A percentile compares a stretch with the other conserved stretches of the same genome.
Conservation (phyloP, 2,888 invertebrate species). For the Dusona sp. region DNA sequence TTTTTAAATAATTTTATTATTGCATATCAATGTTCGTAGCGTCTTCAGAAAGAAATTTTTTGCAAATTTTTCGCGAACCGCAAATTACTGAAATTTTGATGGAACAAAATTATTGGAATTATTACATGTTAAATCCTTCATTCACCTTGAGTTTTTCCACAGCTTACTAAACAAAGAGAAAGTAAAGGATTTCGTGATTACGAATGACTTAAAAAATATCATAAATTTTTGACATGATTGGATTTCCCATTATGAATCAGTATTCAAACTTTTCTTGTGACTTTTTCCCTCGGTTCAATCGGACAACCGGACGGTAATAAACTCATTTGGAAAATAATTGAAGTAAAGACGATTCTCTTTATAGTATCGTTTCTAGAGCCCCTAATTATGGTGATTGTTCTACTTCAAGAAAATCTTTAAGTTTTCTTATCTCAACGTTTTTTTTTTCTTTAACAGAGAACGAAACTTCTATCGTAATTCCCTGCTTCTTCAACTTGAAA, state of each 20-base stretch:
- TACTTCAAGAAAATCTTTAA: background rate
- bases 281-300: background rate
- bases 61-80: too few relatives aligned
- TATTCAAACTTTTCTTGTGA: background rate
- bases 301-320: background rate
- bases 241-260: background rate
- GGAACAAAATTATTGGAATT: too few relatives aligned
- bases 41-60: too few relatives aligned
- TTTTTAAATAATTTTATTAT: too few relatives aligned
- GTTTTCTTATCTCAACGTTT: constrained; percentile 1
- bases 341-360: background rate
- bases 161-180: background rate
- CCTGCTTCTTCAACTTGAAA: constrained; percentile 49
- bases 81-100: too few relatives aligned
- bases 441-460: constrained; percentile 18
- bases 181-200: background rate
- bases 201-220: background rate
- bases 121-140: background rate
- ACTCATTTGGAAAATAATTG: background rate
- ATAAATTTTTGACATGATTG: background rate
- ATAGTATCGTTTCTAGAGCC: background rate
- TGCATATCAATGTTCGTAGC: too few relatives aligned
- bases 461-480: constrained; percentile 2
- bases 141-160: background rate
- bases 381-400: constrained; percentile 12